phyloP scores from a whole-genome alignment of 2,888 invertebrate species.

The Drosophila barbarae region DNA sequence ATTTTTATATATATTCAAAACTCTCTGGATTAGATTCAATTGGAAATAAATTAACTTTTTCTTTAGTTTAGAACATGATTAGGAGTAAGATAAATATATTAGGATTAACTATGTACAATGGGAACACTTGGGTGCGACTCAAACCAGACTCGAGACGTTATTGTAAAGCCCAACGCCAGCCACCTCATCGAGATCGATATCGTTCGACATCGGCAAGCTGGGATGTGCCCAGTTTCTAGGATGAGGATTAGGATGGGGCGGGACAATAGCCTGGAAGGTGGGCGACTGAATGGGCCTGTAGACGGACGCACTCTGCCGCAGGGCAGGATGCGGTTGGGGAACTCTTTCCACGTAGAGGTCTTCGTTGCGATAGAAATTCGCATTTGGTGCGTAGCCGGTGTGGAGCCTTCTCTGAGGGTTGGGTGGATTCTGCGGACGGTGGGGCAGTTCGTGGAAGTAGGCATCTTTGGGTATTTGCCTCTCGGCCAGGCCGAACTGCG shows the following conservation, averaged over 20 bases:
- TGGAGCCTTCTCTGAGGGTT: constrained; percentile 26
- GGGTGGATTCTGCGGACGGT: constrained; percentile 75
- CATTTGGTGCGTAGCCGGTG: constrained; percentile 36
- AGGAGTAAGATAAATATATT: constrained; percentile 31
- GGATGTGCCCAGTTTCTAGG: constrained; percentile 35
- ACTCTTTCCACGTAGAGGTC: constrained; percentile 19
- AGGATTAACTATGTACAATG: constrained; percentile 27
- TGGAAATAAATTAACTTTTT: constrained; percentile 35
- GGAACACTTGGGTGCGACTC: constrained; percentile 4
- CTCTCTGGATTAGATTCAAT: constrained; percentile 19
- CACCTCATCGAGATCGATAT: constrained; percentile 45
- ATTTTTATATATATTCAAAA: constrained; percentile 13
- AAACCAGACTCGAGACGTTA: constrained; percentile 64
- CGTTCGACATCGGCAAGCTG: constrained; percentile 38
- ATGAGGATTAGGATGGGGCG: constrained; percentile 18
- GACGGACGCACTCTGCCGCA: constrained; percentile 18
- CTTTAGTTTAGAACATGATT: constrained; percentile 29
- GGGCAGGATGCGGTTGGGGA: constrained; percentile 2
- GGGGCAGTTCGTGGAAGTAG: constrained; percentile 83
- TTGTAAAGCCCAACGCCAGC: constrained; percentile 58
- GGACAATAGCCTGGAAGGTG: constrained; percentile 23
- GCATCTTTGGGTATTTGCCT: constrained; percentile 83
- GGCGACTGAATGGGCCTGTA: constrained; percentile 27
- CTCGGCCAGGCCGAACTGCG: constrained; percentile 39
- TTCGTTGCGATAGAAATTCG: constrained; percentile 26